phyloP scores from a whole-genome alignment of 2,113 vertebrate species.

The Rhea americana region DNA sequence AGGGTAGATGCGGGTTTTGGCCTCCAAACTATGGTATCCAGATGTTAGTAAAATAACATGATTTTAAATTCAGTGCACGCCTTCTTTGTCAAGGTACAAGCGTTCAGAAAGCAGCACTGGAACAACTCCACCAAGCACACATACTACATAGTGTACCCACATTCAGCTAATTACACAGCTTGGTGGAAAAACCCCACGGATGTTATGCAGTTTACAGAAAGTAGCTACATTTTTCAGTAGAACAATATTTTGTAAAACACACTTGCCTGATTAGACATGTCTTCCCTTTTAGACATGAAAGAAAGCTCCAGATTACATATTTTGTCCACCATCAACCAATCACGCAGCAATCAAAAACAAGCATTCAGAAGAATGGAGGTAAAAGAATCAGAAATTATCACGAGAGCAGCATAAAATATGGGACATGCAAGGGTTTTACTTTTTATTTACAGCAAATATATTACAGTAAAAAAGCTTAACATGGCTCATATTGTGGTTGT shows the following conservation, averaged over 20 bases:
- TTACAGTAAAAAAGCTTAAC: constrained; percentile 57
- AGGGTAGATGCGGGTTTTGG: not conserved
- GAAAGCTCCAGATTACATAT: not conserved
- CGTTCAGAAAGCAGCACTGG: constrained; percentile 11
- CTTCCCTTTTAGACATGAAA: constrained; percentile 3
- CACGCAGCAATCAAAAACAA: not conserved
- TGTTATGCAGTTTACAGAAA: constrained; percentile 8
- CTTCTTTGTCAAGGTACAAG: constrained; percentile 37
- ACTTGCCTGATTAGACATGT: not conserved
- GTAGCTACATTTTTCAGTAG: not conserved
- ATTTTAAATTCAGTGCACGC: constrained; percentile 5
- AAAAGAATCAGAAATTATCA: constrained; percentile 4
- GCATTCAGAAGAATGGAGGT: not conserved
- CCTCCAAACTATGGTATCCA: not conserved
- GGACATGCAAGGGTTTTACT: not conserved
- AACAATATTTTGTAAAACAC: constrained; percentile 4
- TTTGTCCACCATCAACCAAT: not conserved
- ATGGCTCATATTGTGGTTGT: not conserved
- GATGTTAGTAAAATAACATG: not conserved
- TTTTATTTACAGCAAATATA: constrained; percentile 71
- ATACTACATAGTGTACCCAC: not conserved
- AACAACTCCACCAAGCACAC: constrained; percentile 22
- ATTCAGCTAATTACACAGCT: constrained; percentile 28
- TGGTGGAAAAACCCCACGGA: not conserved
- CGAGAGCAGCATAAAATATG: not conserved